Base-by-base conservation (phyloP, 2,888 invertebrate species). In the Drosophila maculinotata region DNA sequence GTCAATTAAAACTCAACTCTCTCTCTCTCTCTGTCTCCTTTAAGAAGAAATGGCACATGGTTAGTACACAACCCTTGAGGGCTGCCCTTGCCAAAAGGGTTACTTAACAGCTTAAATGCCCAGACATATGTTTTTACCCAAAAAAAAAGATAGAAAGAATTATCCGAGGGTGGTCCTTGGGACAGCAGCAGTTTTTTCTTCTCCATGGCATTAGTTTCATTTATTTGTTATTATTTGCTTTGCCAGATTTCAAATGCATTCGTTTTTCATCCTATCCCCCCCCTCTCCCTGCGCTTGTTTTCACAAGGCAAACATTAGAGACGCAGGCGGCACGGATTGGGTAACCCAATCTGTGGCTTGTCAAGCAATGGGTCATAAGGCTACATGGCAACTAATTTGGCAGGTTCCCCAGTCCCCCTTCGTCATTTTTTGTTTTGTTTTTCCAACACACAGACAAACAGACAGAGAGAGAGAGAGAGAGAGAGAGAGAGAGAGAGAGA, bases 341-440 rank as follows among this genome's bases (percentile, higher is more conserved):
- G 83, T 82, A 85, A 85, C 73, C 76, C 72, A 80, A 83, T 76
- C 73, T 83, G 80, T 30, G 79, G 80, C 80, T 76, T 83, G 80
- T 79, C 83, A 83, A 76, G 58, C 72, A 65, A 66, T 67, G 63
- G 81, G 76, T 79, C 82, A 81, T 56, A 76, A 76, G 79, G 74
- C 74, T 75, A 75, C 79, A 81, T 68, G 47, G 71, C 75, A 67
- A 81, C 81, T 84, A 81, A 81, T 81, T 79, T 84, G 79, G 73
- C 78, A 80, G 77, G 66, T 69, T 51, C 54, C 67, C 69, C 52
- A 35, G 23, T 44, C n/a, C 49, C 25, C 38, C 51, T 26, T 10
- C 8, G 7, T 7, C 7, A 31, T 52, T 28, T 12, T 28, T 14
- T 38, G 36, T 49, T 60, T 69, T 81, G 79, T 81, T 81, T 78